phyloP scores from a whole-genome alignment of 2,797 vertebrate species.

The Sciurus vulgaris region DNA sequence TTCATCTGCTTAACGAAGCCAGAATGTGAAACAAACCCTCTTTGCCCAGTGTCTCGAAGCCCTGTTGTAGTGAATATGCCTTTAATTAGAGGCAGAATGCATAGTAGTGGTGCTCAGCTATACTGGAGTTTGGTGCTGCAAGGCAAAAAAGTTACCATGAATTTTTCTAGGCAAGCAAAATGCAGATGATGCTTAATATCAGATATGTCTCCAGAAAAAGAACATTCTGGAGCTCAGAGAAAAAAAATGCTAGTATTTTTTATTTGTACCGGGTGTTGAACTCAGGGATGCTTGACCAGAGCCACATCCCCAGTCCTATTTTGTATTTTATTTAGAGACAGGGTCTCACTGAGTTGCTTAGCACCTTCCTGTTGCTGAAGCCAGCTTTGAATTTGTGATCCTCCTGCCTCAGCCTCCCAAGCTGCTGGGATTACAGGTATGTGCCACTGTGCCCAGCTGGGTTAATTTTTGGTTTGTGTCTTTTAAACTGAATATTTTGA shows the following conservation, averaged over 20 bases:
- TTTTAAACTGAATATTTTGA: constrained; percentile 64
- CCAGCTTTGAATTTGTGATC: no score
- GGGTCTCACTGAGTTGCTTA: no score
- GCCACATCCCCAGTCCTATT: no score
- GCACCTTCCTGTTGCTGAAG: no score
- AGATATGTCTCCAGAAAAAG: constrained; percentile 38
- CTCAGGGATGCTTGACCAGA: no score
- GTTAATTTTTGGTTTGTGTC: constrained; percentile 61
- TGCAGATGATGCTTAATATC: constrained; percentile 63
- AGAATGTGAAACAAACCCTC: constrained; percentile 26
- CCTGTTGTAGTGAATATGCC: neutral
- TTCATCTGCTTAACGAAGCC: constrained; percentile 49
- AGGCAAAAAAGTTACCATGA: constrained; percentile 46
- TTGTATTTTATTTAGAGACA: no score
- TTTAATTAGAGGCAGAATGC: constrained; percentile 67
- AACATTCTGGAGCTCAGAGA: constrained; percentile 34
- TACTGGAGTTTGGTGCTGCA: neutral
- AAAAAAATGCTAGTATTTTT: neutral
- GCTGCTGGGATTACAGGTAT: no score
- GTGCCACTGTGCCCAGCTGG: neutral
- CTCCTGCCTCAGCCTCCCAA: no score
- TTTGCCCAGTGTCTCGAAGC: constrained; percentile 15
- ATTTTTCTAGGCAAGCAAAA: constrained; percentile 70
- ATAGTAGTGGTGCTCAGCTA: constrained; percentile 44
- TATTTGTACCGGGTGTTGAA: no score